Evolutionary conservation across 2,113 vertebrate genomes (phyloP).

Genomic region (Tyto alba): DNA sequence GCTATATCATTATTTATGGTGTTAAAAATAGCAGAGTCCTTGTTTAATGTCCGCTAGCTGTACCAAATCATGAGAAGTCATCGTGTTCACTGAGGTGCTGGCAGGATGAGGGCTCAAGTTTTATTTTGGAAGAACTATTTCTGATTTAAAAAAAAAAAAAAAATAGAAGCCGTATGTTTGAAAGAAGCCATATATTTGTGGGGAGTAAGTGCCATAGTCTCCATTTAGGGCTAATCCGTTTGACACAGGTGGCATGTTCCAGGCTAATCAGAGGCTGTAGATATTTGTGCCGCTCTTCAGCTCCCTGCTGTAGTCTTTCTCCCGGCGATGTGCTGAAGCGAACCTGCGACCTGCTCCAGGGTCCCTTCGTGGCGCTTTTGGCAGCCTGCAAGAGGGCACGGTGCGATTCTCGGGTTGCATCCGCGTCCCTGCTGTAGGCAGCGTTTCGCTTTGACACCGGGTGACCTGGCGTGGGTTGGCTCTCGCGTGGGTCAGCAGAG

Average conservation of each 20-base stretch:
- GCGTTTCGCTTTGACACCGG: neutral
- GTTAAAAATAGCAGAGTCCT: neutral
- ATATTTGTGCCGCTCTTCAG: neutral
- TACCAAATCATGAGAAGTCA: neutral
- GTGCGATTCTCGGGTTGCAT: neutral
- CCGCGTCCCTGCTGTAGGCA: neutral
- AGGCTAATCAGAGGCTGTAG: neutral
- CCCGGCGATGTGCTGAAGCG: neutral
- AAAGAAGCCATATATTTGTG: neutral
- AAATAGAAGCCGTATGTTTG: no score
- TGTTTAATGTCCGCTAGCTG: neutral
- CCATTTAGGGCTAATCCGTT: neutral
- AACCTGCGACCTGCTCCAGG: neutral
- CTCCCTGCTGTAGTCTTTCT: neutral
- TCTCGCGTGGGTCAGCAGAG: neutral
- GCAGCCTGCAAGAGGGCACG: neutral
- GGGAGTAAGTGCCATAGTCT: neutral
- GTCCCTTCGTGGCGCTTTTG: neutral
- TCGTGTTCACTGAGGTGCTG: neutral
- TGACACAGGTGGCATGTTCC: neutral
- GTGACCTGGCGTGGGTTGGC: neutral
- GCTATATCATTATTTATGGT: neutral
- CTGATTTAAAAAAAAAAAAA: neutral
- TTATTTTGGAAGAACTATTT: neutral
- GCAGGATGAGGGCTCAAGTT: neutral